These are phyloP conservation scores for Epizoanthus stellaris DNA, from an alignment of 92 coral and sea anemone species.

Conservation along the genomic window DNA sequence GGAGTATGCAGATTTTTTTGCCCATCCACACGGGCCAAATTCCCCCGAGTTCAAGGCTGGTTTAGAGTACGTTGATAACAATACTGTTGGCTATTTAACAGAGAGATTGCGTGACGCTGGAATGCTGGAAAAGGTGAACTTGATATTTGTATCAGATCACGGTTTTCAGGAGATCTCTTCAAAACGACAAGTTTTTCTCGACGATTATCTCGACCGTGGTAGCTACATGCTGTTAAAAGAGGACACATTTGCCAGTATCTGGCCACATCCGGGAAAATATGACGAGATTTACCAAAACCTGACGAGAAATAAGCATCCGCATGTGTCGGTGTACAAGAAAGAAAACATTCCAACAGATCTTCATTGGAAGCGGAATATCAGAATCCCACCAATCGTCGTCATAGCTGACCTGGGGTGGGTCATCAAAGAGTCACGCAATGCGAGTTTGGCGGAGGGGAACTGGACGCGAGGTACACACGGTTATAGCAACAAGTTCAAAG, in stretches of 20 bases:
- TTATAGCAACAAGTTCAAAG: constrained; percentile 50
- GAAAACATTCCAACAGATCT: constrained; percentile 66
- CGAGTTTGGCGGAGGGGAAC: not conserved
- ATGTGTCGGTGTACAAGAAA: constrained; percentile 69
- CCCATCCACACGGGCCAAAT: constrained; percentile 53
- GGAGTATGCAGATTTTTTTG: constrained; percentile 65
- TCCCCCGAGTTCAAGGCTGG: constrained; percentile 45
- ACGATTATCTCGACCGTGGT: constrained; percentile 38
- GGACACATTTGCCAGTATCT: not conserved
- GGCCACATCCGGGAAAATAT: constrained; percentile 60
- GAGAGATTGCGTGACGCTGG: constrained; percentile 48
- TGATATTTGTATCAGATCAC: constrained; percentile 74
- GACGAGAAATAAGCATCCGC: constrained; percentile 53
- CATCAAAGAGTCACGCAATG: constrained; percentile 2
- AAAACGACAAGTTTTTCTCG: constrained; percentile 42
- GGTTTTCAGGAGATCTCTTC: constrained; percentile 56
- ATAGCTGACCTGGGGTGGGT: constrained; percentile 81
- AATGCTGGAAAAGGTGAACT: constrained; percentile 68
- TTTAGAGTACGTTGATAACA: constrained; percentile 56
- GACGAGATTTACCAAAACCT: constrained; percentile 58
- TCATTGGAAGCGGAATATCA: constrained; percentile 60
- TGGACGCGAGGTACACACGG: constrained; percentile 68
- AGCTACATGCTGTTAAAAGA: not conserved
- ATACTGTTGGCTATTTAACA: constrained; percentile 60
- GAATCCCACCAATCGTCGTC: constrained; percentile 75